phyloP scores from a whole-genome alignment of 1,140 invertebrate genomes.

The Chionoecetes opilio region DNA sequence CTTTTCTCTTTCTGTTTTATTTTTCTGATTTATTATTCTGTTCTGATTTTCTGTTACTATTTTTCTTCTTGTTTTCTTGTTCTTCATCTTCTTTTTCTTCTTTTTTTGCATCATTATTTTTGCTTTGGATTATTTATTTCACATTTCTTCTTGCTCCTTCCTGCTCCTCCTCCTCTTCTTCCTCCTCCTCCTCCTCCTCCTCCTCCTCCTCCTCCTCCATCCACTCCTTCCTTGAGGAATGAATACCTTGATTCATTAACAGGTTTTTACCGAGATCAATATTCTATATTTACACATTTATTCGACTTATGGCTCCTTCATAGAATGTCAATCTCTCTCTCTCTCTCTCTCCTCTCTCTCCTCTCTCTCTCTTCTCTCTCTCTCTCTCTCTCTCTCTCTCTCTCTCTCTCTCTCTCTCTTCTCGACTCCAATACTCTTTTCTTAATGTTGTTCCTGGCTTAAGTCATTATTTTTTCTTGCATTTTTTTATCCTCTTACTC shows the following conservation, averaged over 20 bases:
- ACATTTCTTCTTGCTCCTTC: background rate
- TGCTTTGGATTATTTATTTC: background rate
- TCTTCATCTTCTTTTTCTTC: background rate
- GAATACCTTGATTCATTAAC: conserved; percentile 7
- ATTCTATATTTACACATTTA: conserved; percentile 32
- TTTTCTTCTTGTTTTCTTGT: background rate
- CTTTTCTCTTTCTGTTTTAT: background rate
- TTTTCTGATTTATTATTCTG: background rate
- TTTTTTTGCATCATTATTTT: background rate
- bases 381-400: conserved; percentile 18
- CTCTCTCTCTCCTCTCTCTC: background rate
- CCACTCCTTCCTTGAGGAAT: background rate
- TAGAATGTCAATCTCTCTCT: conserved; percentile 30
- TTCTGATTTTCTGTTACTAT: background rate
- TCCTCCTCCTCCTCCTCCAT: background rate
- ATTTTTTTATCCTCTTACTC: background rate
- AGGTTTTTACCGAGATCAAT: background rate
- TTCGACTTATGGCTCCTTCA: background rate
- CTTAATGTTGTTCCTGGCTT: background rate
- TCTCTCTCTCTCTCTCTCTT: background rate
- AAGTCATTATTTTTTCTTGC: background rate
- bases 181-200: conserved; percentile 16
- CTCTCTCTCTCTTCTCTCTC: conserved; percentile 35
- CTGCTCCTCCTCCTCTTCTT: background rate
- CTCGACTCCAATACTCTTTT: background rate